phyloP scores from a whole-genome alignment of 2,888 invertebrate species.

The Acanthosoma haemorrhoidale region DNA sequence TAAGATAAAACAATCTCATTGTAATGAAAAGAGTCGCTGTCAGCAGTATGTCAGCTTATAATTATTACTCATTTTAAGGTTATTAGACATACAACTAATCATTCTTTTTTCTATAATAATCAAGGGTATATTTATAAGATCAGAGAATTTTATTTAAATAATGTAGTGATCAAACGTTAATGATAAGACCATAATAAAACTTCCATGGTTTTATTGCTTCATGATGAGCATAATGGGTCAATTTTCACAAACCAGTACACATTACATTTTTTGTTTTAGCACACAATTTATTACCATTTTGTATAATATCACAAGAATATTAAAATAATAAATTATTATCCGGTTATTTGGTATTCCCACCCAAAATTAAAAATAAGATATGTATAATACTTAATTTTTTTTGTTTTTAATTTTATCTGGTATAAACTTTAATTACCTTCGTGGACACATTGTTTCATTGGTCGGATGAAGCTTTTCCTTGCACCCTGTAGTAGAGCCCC shows the following conservation, averaged over 20 bases:
- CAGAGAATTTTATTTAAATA: too few species aligned
- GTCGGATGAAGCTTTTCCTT: conserved; percentile 23
- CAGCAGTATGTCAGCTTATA: too few species aligned
- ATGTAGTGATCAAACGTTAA: too few species aligned
- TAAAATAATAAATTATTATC: background rate
- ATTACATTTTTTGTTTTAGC: background rate
- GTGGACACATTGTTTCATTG: conserved; percentile 27
- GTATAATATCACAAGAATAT: background rate
- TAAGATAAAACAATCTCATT: too few species aligned
- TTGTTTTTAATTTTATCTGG: background rate
- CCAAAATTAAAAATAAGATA: background rate
- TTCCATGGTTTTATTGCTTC: conserved; percentile 7
- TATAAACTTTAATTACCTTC: background rate
- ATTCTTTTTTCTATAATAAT: too few species aligned
- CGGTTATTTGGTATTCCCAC: background rate
- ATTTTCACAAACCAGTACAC: background rate
- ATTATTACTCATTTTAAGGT: too few species aligned
- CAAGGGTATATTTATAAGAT: too few species aligned
- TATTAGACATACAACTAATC: too few species aligned
- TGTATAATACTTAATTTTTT: background rate
- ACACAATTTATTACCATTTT: background rate
- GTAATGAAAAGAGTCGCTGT: too few species aligned
- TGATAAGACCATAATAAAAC: background rate
- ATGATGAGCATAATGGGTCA: background rate
- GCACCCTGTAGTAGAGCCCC: conserved; percentile 28